phyloP scores from a whole-genome alignment of 2,113 vertebrate species.

The Burhinus oedicnemus region DNA sequence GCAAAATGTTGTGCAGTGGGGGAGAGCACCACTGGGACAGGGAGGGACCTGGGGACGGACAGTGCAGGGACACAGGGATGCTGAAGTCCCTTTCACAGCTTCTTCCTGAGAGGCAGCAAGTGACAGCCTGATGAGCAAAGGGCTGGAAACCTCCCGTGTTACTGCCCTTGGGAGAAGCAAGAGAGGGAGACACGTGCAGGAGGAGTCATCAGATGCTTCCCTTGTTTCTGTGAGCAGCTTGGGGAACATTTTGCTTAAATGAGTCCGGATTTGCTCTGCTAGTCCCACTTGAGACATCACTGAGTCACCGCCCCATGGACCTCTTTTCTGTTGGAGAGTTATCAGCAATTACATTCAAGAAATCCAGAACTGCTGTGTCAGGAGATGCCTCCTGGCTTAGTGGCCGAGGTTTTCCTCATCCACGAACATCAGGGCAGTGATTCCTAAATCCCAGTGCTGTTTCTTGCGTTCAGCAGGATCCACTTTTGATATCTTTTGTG shows the following conservation, averaged over 20 bases:
- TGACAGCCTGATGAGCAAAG: not conserved
- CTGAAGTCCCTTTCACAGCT: not conserved
- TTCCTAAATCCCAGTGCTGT: not conserved
- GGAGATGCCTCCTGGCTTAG: not conserved
- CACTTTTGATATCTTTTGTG: not conserved
- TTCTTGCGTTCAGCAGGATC: not conserved
- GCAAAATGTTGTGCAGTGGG: not conserved
- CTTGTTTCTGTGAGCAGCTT: not conserved
- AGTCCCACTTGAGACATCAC: not conserved
- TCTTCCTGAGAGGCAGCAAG: not conserved
- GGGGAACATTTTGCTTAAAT: not conserved
- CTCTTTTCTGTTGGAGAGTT: not conserved
- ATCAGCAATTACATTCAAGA: not conserved
- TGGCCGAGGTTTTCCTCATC: not conserved
- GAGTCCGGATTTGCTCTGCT: not conserved
- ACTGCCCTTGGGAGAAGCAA: not conserved
- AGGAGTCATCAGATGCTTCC: not conserved
- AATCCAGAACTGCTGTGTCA: not conserved
- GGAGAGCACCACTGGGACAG: not conserved
- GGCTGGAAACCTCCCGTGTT: accelerated
- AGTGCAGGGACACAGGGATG: not conserved
- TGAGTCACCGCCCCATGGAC: not conserved
- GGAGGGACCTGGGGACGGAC: not conserved
- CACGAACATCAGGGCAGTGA: accelerated
- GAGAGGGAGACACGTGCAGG: not conserved